Evolutionary conservation across 2,113 vertebrate species (phyloP), one percentile per base, ranked within the genome.

Genomic region (Melanotaenia duboulayi): DNA sequence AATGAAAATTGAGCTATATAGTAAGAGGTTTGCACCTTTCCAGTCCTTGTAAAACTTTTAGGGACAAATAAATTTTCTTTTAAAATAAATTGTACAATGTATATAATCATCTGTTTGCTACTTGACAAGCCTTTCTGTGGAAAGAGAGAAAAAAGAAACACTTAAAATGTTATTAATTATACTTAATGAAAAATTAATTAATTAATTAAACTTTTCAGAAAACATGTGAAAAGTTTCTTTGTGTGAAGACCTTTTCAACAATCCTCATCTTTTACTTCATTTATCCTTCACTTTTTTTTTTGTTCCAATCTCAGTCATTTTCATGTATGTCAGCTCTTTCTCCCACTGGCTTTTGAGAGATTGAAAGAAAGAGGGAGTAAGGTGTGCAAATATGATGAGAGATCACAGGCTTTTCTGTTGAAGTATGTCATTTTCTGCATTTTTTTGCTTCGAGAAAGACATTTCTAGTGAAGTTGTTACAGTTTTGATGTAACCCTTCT

Each of bases 401-500:
- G 11, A 80, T 80, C 57, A 73, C 63, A 80, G 56, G 25, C 65
- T 57, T 72, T 66, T 57, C 52, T 56, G 32, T 14, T 52, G 32
- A 68, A 79, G 68, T 67, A 16, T 12, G 14, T 2, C 14, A 17
- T 42, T 49, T 46, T 25, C 25, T 10, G 11, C 23, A 39, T 17
- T 51, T 48, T 37, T 32, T 79, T 71, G 81, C 40, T 51, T 73
- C 61, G 79, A 2, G 20, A 55, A 58, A 76, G 54, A 76, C 11
- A 19, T 76, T 52, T 42, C 22, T 42, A 39, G 68, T 48, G 60
- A 71, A 78, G 74, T 84, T 74, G 62, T 37, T 11, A 50, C 75
- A 78, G 57, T 83, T 81, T 76, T 49, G 82, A 44, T 65, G 65
- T 71, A 84, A 67, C 64, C 76, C 65, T 28, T 62, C 71, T 74